Conservation (phyloP, 2,113 vertebrate genomes). For the Platichthys flesus region DNA sequence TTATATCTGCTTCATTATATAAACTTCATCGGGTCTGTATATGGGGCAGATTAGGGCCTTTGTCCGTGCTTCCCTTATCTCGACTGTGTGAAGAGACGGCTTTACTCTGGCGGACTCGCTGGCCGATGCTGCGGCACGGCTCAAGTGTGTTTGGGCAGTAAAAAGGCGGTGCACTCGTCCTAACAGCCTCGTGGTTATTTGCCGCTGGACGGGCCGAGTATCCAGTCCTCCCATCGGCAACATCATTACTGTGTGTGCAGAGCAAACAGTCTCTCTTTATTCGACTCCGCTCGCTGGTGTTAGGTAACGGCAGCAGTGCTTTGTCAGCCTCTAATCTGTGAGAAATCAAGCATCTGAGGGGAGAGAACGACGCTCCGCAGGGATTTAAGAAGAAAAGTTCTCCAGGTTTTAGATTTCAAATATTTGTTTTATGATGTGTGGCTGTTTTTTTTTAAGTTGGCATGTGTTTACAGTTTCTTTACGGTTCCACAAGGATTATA, state of each 20-base stretch:
- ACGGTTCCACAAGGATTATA: constrained; percentile 12
- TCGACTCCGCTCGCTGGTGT: constrained; percentile 54
- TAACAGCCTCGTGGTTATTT: constrained; percentile 67
- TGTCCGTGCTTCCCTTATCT: constrained; percentile 47
- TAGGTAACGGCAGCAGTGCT: constrained; percentile 58
- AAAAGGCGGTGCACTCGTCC: constrained; percentile 62
- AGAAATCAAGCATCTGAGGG: constrained; percentile 43
- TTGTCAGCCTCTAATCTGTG: constrained; percentile 45
- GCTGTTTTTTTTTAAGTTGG: constrained; percentile 20
- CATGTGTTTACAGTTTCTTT: constrained; percentile 28
- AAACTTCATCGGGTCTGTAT: constrained; percentile 13
- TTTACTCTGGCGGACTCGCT: constrained; percentile 62
- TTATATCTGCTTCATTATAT: constrained; percentile 24
- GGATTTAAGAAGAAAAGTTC: constrained; percentile 30
- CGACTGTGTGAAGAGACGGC: constrained; percentile 52
- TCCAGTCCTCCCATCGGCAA: constrained; percentile 58
- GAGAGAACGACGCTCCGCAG: constrained; percentile 8
- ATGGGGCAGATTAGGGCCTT: constrained; percentile 31
- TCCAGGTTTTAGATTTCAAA: constrained; percentile 35
- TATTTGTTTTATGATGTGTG: constrained; percentile 24
- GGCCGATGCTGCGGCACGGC: constrained; percentile 48
- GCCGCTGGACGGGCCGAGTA: constrained; percentile 60
- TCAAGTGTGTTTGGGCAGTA: constrained; percentile 73
- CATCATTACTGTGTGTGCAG: constrained; percentile 82
- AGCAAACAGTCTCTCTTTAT: constrained; percentile 79